Evolutionary conservation across 2,888 invertebrate genomes (phyloP).

Genomic region (Drosophila cognata): DNA sequence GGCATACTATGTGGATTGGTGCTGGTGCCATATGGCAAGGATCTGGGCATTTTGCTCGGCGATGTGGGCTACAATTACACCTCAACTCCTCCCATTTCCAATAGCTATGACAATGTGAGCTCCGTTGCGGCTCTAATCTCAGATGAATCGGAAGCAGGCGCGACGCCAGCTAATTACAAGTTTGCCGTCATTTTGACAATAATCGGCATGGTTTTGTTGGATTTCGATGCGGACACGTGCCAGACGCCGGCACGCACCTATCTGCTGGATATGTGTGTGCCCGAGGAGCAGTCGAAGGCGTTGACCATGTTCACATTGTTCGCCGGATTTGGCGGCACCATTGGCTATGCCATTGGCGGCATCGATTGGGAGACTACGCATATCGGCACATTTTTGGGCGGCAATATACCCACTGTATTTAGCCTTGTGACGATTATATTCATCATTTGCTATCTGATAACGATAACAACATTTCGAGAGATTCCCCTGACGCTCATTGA

Average conservation of each 20-base stretch:
- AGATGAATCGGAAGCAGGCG: background rate
- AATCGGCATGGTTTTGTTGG: conserved; percentile 87
- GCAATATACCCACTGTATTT: conserved; percentile 87
- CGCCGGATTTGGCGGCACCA: conserved; percentile 88
- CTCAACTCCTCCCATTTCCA: background rate
- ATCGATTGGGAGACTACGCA: conserved; percentile 87
- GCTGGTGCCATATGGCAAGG: conserved; percentile 87
- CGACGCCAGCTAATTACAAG: conserved; percentile 71
- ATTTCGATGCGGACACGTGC: conserved; percentile 88
- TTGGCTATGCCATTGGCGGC: conserved; percentile 87
- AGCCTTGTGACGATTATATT: conserved; percentile 87
- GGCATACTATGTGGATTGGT: conserved; percentile 87
- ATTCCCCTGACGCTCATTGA: conserved; percentile 86
- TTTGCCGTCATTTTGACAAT: conserved; percentile 87
- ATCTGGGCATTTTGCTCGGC: conserved; percentile 86
- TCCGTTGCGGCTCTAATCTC: conserved; percentile 63
- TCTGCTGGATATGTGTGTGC: conserved; percentile 87
- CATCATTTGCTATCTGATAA: conserved; percentile 86
- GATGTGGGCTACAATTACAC: conserved; percentile 66
- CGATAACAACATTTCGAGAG: conserved; percentile 87
- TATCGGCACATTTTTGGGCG: conserved; percentile 86
- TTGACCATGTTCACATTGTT: conserved; percentile 88
- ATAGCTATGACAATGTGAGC: conserved; percentile 41
- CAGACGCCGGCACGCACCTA: conserved; percentile 88
- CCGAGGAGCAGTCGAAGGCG: conserved; percentile 88